These are phyloP conservation scores for Ammodytes dubius DNA, from an alignment of 2,113 vertebrate species.

Conservation along the genomic window DNA sequence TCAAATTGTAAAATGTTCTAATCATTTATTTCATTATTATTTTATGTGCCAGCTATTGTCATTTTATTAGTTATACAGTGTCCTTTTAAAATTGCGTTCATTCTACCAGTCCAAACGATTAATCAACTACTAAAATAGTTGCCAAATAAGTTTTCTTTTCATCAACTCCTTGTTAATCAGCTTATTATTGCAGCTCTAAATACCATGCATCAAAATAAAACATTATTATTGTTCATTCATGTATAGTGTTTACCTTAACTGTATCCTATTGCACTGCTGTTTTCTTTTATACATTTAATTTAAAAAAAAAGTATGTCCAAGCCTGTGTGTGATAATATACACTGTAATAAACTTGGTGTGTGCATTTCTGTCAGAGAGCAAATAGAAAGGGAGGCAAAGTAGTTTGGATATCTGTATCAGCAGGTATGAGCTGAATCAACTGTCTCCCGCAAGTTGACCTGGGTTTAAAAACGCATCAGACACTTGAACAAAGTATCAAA, in stretches of 20 bases:
- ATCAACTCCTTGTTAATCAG: neutral
- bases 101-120: neutral
- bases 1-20: no score
- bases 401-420: neutral
- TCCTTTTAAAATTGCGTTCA: no score
- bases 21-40: neutral
- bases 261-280: neutral
- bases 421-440: neutral
- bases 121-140: neutral
- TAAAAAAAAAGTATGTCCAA: neutral
- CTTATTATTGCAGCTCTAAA: neutral
- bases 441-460: constrained; percentile 15
- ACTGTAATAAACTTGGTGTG: neutral
- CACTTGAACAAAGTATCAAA: constrained; percentile 58
- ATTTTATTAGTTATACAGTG: no score
- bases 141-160: neutral
- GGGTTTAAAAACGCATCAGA: constrained; percentile 40
- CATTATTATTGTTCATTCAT: neutral
- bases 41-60: no score
- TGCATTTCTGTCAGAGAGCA: neutral
- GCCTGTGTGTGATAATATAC: neutral
- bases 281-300: neutral
- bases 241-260: neutral
- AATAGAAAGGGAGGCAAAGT: neutral
- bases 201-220: neutral